These are phyloP conservation scores for Maconellicoccus hirsutus DNA, from an alignment of 1,140 invertebrate species.

Conservation along the genomic window DNA sequence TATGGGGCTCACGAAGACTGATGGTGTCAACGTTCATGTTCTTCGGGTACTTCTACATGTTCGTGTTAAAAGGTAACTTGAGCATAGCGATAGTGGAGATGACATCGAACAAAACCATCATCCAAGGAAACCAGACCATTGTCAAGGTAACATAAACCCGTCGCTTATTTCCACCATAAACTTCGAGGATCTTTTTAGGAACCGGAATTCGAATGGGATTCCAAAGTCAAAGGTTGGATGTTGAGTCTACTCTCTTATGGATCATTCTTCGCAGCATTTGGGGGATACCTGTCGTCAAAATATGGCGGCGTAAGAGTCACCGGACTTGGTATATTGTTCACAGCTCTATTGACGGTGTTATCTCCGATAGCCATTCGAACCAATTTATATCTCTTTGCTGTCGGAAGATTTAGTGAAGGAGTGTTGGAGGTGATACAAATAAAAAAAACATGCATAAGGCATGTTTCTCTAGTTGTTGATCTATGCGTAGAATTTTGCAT, in stretches of 20 bases:
- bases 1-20: neutral
- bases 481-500: neutral
- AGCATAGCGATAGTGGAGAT: slow-evolving; percentile 12
- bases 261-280: slow-evolving; percentile 48
- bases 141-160: neutral
- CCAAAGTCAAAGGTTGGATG: slow-evolving; percentile 42
- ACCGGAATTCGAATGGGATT: slow-evolving; percentile 51
- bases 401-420: slow-evolving; percentile 69
- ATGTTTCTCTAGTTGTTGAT: too few species aligned
- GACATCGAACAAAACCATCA: neutral
- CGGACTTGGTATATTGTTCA: slow-evolving; percentile 44
- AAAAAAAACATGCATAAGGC: too few species aligned
- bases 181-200: too few species aligned
- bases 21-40: neutral
- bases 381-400: slow-evolving; percentile 56
- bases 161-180: too few species aligned
- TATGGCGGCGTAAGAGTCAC: slow-evolving; percentile 47
- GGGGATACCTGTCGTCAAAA: slow-evolving; percentile 40
- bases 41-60: neutral
- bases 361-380: slow-evolving; percentile 62
- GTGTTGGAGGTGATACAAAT: slow-evolving; percentile 84
- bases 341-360: slow-evolving; percentile 55
- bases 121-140: neutral
- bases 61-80: neutral
- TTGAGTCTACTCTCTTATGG: slow-evolving; percentile 58